Evolutionary conservation across 2,113 vertebrate genomes (phyloP).

Genomic region (Callochromis pleurospilus): DNA sequence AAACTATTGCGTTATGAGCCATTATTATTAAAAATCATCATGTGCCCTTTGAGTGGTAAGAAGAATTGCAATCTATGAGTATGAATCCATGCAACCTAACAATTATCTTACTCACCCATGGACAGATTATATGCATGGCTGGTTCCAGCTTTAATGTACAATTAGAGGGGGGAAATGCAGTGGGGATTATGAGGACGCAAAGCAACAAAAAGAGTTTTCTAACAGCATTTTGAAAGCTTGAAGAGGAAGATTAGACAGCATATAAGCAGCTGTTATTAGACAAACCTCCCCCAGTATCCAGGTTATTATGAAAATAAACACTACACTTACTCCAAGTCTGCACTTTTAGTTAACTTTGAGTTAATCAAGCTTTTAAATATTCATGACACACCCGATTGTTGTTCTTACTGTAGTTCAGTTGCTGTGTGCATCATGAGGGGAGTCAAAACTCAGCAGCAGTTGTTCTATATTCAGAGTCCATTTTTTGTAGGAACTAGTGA

Average conservation of each 20-base stretch:
- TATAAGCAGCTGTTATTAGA: neutral
- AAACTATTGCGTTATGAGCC: neutral
- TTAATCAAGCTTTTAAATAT: neutral
- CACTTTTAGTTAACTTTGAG: neutral
- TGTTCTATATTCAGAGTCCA: neutral
- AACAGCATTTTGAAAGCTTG: neutral
- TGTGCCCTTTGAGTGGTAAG: neutral
- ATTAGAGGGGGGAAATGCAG: neutral
- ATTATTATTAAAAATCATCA: neutral
- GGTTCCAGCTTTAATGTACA: neutral
- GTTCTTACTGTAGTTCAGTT: neutral
- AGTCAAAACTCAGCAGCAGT: neutral
- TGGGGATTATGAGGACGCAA: neutral
- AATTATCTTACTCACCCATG: neutral
- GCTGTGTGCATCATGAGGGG: neutral
- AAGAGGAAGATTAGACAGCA: neutral
- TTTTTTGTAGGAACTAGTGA: neutral
- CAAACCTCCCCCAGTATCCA: neutral
- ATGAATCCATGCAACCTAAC: neutral
- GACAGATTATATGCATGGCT: neutral
- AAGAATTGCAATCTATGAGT: neutral
- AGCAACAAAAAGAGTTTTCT: neutral
- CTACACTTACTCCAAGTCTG: neutral
- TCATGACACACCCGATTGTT: fast-evolving
- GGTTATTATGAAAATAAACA: neutral